A percentile compares a stretch with the other conserved stretches of the same genome.
Conservation (phyloP, 2,797 vertebrate species). For the Neosilurus mollespiculum region DNA sequence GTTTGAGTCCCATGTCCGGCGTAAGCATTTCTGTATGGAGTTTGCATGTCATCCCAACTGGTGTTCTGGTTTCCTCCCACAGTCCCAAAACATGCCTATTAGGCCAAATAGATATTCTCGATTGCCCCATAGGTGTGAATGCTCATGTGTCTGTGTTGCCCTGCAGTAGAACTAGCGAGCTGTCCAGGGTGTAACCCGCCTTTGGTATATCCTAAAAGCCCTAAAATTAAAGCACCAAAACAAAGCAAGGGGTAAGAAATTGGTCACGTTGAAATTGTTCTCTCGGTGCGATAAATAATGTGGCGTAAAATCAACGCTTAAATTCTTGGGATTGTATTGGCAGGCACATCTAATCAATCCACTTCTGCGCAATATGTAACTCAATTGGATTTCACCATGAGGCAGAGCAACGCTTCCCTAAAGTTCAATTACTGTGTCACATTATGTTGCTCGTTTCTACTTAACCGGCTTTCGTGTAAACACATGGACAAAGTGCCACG, state of each 20-base stretch:
- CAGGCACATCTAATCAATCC: slow-evolving; percentile 41
- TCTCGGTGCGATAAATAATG: slow-evolving; percentile 28
- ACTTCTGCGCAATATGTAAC: slow-evolving; percentile 32
- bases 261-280: slow-evolving; percentile 1
- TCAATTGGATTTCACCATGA: slow-evolving; percentile 41
- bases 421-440: slow-evolving; percentile 33
- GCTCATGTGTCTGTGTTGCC: no score
- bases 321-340: slow-evolving; percentile 38
- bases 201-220: neutral
- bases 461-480: slow-evolving; percentile 20
- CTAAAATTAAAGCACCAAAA: neutral
- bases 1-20: no score
- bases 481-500: neutral
- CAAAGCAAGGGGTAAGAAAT: neutral
- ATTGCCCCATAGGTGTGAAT: no score
- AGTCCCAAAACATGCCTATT: no score
- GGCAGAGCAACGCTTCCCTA: slow-evolving; percentile 26
- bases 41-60: no score
- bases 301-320: slow-evolving; percentile 37
- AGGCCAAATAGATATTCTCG: no score
- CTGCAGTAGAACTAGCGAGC: no score
- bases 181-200: no score
- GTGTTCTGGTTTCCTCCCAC: no score
- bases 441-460: slow-evolving; percentile 25
- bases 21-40: no score